Percentiles rank a stretch among this genome's conserved stretches.
These are phyloP conservation scores for Ips nitidus DNA, from an alignment of 1,140 invertebrate species.

Conservation along the genomic window DNA sequence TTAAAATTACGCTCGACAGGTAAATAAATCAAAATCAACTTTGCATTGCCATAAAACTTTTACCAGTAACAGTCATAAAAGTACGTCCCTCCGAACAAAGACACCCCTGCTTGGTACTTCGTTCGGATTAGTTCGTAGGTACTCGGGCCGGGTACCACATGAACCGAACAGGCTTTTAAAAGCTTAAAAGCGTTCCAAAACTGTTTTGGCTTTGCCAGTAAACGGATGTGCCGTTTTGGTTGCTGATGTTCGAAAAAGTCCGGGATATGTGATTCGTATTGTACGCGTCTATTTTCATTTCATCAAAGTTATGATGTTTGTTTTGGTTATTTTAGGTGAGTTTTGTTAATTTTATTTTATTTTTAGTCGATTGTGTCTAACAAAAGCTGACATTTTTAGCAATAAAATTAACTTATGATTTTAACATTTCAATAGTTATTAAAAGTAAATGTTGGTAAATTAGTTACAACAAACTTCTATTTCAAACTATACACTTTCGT, in stretches of 20 bases:
- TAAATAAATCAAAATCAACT: too few species aligned
- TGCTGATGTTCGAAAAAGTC: background rate
- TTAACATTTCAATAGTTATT: too few species aligned
- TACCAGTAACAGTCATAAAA: too few species aligned
- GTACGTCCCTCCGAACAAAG: background rate
- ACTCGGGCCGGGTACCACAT: background rate
- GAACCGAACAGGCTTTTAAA: too few species aligned
- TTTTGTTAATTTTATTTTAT: background rate
- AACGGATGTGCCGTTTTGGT: constrained; percentile 1
- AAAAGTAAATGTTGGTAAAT: too few species aligned
- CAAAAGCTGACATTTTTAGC: background rate
- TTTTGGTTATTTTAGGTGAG: background rate
- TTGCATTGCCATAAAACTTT: too few species aligned
- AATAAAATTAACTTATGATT: too few species aligned
- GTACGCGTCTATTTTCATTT: background rate
- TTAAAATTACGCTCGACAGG: too few species aligned
- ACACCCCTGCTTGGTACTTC: background rate
- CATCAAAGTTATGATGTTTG: background rate
- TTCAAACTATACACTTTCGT: too few species aligned
- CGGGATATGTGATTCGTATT: background rate
- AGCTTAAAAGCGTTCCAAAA: too few species aligned
- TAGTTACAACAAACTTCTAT: too few species aligned
- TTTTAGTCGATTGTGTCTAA: background rate
- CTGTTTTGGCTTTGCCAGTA: background rate
- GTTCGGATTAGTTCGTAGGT: background rate